These are phyloP conservation scores for Parauchenoglanis punctatus DNA, from an alignment of 2,797 vertebrate species.

Conservation along the genomic window DNA sequence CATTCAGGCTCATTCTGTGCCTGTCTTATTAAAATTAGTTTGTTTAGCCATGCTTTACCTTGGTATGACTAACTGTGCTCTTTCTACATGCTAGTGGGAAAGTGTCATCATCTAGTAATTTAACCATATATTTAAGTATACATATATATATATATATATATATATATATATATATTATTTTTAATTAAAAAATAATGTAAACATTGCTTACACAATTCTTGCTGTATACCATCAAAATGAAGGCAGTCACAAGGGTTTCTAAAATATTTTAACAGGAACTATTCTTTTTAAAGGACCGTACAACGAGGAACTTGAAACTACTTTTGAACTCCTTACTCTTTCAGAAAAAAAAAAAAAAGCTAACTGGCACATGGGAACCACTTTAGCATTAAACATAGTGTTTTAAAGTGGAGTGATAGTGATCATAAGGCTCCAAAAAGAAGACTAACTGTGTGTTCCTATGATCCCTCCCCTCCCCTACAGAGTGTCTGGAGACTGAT, in stretches of 20 bases:
- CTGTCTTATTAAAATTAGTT: background rate
- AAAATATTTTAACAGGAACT: conserved; percentile 33
- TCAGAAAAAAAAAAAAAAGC: background rate
- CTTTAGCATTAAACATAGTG: conserved; percentile 46
- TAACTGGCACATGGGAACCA: conserved; percentile 52
- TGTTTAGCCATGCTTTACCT: background rate
- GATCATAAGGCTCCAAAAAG: conserved; percentile 54
- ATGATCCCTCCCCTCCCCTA: conserved; percentile 61
- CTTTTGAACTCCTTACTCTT: conserved; percentile 51
- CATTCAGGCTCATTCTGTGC: background rate
- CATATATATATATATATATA: too few species aligned
- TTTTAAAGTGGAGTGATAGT: conserved; percentile 55
- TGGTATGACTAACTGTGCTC: background rate
- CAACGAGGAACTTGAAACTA: conserved; percentile 51
- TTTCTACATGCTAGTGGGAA: conserved; percentile 1
- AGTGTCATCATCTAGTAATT: background rate
- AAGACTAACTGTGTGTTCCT: conserved; percentile 60
- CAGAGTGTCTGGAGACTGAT: conserved; percentile 72
- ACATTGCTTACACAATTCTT: conserved; percentile 35
- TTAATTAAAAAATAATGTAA: background rate
- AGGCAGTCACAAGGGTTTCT: conserved; percentile 39
- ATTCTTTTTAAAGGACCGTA: conserved; percentile 42
- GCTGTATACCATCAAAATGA: conserved; percentile 43
- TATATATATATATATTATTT: too few species aligned
- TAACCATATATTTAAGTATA: background rate